Base-by-base conservation (phyloP, 2,113 vertebrate species). In the Cathartes aura region DNA sequence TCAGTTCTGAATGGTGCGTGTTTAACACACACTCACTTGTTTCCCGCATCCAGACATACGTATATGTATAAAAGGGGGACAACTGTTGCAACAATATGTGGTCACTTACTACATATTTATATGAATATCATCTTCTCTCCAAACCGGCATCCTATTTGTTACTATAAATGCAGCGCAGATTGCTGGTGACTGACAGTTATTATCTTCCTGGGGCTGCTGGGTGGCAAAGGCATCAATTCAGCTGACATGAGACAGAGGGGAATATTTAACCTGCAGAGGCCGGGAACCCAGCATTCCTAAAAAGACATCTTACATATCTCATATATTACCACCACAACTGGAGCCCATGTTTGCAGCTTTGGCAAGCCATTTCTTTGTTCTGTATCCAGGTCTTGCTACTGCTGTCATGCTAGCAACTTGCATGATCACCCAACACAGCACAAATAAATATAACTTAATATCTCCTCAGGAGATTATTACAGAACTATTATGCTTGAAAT, bases 201-300 rank as follows among this genome's bases (percentile, higher is more conserved):
- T 87, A 58, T 71, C 80, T 91, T 84, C 87, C 73, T 71, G 48
- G 76, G 52, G 64, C 48, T 97, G 38, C 73, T 89, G 73, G 63
- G 52, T 92, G 80, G 85, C 82, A 84, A 94, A 95, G 71, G 45
- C 81, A 89, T 82, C 83, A 89, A 43, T 91, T 83, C 92, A 90
- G 55, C 36, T 75, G 64, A 78, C 0, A 0, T 59, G 62, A 87
- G 56, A 53, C 73, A n/a, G 68, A 75, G 52, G 20, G 29, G 56
- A 90, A 80, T 95, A 82, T 87, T 87, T 68, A 82, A 84, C 58
- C 58, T 63, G 76, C 80, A 82, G 80, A 83, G 50, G 42, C 74
- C 1, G 0, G 55, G 62, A 91, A 9, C 30, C 23, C 56, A 87
- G 40, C 64, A 55, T 75, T 92, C 56, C 78, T 84, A 30, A 95